Conservation (phyloP, 30 jellyfish, hydroid and myxozoan genomes). For the Hydra vulgaris region DNA sequence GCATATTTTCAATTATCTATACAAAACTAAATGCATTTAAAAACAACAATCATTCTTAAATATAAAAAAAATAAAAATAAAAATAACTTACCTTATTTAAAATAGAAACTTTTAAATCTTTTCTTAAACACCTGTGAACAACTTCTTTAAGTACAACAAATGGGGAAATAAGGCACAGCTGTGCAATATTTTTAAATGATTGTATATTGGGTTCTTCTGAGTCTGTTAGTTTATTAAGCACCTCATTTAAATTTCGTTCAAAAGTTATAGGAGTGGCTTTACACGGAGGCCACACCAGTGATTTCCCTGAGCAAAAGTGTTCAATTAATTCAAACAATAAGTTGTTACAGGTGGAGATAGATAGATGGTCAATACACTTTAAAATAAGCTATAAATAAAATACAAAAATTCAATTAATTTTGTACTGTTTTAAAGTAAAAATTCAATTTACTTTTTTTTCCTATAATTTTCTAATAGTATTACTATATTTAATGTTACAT, state of each 20-base stretch:
- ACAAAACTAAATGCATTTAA: too few species aligned
- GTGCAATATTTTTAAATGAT: not conserved
- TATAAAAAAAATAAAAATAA: not conserved
- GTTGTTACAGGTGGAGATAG: conserved; percentile 3
- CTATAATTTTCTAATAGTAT: not conserved
- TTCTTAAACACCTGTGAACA: not conserved
- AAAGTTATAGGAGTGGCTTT: not conserved
- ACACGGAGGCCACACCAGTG: not conserved
- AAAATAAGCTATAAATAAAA: not conserved
- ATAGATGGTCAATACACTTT: not conserved
- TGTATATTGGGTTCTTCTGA: conserved; percentile 1
- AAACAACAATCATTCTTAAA: not conserved
- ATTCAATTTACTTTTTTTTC: not conserved
- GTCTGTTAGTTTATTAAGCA: conserved; percentile 7
- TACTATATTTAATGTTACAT: too few species aligned
- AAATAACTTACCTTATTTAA: not conserved
- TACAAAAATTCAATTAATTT: not conserved
- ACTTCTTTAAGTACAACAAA: not conserved
- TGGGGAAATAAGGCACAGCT: conserved; percentile 12
- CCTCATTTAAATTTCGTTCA: not conserved
- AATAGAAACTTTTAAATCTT: conserved; percentile 5
- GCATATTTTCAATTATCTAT: not conserved
- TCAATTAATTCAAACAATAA: not conserved
- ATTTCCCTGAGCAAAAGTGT: not conserved
- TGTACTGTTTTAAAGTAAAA: too few species aligned